These are phyloP conservation scores for Drosophila neonasuta DNA, from an alignment of 2,888 invertebrate species.

Conservation along the genomic window DNA sequence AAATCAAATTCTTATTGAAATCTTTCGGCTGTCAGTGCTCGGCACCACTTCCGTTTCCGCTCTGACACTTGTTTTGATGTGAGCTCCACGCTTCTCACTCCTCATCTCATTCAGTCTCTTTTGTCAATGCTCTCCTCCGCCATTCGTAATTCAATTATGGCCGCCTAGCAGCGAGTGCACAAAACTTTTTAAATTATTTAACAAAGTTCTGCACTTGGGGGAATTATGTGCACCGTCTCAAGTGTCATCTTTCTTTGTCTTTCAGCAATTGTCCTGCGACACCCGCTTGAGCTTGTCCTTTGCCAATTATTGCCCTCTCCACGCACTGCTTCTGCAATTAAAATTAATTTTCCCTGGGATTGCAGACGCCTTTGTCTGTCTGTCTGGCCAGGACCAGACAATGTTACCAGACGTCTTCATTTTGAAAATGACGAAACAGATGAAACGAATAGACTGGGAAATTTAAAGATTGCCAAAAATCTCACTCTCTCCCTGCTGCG, in stretches of 20 bases:
- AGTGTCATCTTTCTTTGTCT: slow-evolving; percentile 72
- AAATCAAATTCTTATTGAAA: slow-evolving; percentile 75
- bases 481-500: background rate
- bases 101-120: background rate
- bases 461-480: background rate
- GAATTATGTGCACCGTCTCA: slow-evolving; percentile 67
- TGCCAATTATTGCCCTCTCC: slow-evolving; percentile 63
- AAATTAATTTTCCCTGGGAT: slow-evolving; percentile 57
- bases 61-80: slow-evolving; percentile 73
- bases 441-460: background rate
- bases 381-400: slow-evolving; percentile 24
- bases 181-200: slow-evolving; percentile 72
- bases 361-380: slow-evolving; percentile 56
- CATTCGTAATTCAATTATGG: slow-evolving; percentile 58
- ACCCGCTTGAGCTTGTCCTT: slow-evolving; percentile 41
- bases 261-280: slow-evolving; percentile 36
- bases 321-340: slow-evolving; percentile 62
- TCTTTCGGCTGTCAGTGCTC: slow-evolving; percentile 42
- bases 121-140: background rate
- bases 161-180: slow-evolving; percentile 53
- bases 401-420: slow-evolving; percentile 45
- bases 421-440: slow-evolving; percentile 18
- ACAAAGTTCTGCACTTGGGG: slow-evolving; percentile 49
- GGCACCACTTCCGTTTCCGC: slow-evolving; percentile 71
- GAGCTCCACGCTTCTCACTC: background rate